Conservation (phyloP, 2,797 vertebrate species). For the Lutra lutra region DNA sequence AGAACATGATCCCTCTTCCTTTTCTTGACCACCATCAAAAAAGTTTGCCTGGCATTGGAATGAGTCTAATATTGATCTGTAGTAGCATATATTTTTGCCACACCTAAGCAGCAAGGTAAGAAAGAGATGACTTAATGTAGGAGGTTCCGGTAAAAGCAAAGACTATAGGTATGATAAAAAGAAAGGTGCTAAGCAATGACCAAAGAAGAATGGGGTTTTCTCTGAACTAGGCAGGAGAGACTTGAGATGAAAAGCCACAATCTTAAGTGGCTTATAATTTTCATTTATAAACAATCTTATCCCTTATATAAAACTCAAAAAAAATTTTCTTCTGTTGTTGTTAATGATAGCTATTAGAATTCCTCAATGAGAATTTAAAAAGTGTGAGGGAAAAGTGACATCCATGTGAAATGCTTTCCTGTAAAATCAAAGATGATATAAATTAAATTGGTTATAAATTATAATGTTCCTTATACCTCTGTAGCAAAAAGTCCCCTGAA, state of each 20-base stretch:
- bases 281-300: conserved; percentile 22
- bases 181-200: not conserved
- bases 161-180: not conserved
- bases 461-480: not conserved
- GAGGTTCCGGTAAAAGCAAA: not conserved
- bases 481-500: conserved; percentile 17
- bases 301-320: not conserved
- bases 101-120: not conserved
- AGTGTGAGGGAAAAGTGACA: not conserved
- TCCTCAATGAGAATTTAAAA: not conserved
- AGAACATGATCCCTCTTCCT: not conserved
- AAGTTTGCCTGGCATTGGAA: not conserved
- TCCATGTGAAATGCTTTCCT: not conserved
- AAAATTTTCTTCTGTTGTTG: not conserved
- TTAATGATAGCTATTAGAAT: conserved; percentile 21
- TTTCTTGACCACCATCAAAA: conserved; percentile 40
- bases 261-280: conserved; percentile 7
- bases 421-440: not conserved
- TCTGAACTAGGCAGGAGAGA: not conserved
- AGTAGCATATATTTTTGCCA: not conserved
- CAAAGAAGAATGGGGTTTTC: not conserved
- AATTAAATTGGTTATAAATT: not conserved
- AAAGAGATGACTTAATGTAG: not conserved
- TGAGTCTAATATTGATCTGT: not conserved
- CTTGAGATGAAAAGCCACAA: not conserved